A percentile compares a stretch with the other conserved stretches of the same genome.
Conservation (phyloP, 1,140 invertebrate species). For the Triops longicaudatus region DNA sequence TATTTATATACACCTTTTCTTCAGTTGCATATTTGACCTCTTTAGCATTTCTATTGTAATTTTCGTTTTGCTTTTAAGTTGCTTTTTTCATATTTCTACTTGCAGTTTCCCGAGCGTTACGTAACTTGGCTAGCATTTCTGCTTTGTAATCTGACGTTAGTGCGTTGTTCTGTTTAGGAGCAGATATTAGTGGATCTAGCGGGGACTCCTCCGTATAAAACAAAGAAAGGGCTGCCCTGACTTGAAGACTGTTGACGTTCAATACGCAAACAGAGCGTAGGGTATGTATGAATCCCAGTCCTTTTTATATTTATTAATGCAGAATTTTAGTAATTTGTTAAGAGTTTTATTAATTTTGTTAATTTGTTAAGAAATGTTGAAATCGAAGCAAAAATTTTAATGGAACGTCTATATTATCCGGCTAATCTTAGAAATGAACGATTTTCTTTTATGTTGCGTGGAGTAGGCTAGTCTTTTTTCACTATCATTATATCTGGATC, state of each 20-base stretch:
- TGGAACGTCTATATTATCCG: constrained; percentile 39
- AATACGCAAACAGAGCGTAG: not conserved
- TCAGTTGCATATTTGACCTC: too few relatives aligned
- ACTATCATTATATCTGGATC: constrained; percentile 25
- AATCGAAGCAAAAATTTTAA: constrained; percentile 32
- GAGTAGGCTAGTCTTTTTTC: constrained; percentile 22
- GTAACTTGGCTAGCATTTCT: too few relatives aligned
- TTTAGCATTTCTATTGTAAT: too few relatives aligned
- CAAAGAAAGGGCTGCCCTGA: not conserved
- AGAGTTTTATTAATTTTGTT: constrained; percentile 11
- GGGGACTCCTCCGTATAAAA: not conserved
- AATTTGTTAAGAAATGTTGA: constrained; percentile 30
- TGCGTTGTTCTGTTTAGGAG: too few relatives aligned
- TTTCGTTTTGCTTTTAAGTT: too few relatives aligned
- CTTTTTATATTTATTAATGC: not conserved
- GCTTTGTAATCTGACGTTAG: too few relatives aligned
- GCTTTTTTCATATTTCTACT: too few relatives aligned
- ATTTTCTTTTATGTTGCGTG: constrained; percentile 29
- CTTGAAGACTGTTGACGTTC: not conserved
- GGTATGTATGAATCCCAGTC: not conserved
- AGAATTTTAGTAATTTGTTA: not conserved
- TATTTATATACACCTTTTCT: too few relatives aligned
- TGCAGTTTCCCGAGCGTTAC: too few relatives aligned
- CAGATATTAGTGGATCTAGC: not conserved
- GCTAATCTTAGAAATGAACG: constrained; percentile 36